A percentile compares a stretch with the other conserved stretches of the same genome.
Conservation (phyloP, 2,113 vertebrate genomes). For the Prochilodus magdalenae region DNA sequence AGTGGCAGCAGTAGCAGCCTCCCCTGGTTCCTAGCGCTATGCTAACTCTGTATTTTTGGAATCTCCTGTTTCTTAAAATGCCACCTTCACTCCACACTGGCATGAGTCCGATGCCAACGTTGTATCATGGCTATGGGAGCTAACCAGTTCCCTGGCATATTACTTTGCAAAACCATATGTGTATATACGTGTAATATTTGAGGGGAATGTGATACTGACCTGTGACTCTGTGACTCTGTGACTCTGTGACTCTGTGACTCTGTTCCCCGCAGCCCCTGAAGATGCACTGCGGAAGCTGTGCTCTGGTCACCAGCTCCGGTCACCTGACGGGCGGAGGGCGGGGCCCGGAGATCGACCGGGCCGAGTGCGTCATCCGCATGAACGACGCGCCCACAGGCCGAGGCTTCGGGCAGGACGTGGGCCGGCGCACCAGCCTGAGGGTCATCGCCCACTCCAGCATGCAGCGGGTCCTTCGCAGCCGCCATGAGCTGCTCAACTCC, state of each 20-base stretch:
- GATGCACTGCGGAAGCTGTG: constrained; percentile 92
- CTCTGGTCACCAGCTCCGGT: constrained; percentile 94
- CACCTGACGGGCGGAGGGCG: constrained; percentile 86
- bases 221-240: no score
- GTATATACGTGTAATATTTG: no score
- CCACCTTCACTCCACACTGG: no score
- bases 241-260: not conserved
- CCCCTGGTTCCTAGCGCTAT: no score
- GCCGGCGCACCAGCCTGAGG: constrained; percentile 89
- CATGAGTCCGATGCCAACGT: no score
- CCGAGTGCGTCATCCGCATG: constrained; percentile 96
- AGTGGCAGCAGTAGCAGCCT: no score
- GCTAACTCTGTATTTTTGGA: no score
- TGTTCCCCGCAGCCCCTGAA: constrained; percentile 82
- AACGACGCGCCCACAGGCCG: constrained; percentile 89
- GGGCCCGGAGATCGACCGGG: constrained; percentile 86
- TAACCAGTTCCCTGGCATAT: no score
- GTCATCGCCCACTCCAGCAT: constrained; percentile 98
- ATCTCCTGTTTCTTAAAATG: no score
- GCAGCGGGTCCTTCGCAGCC: constrained; percentile 89
- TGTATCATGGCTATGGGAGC: no score
- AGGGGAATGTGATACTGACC: no score
- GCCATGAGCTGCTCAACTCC: constrained; percentile 90
- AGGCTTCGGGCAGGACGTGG: constrained; percentile 84
- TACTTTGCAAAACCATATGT: no score